A percentile compares a stretch with the other conserved stretches of the same genome.
These are phyloP conservation scores for Falco naumanni DNA, from an alignment of 2,797 vertebrate species.

Conservation along the genomic window DNA sequence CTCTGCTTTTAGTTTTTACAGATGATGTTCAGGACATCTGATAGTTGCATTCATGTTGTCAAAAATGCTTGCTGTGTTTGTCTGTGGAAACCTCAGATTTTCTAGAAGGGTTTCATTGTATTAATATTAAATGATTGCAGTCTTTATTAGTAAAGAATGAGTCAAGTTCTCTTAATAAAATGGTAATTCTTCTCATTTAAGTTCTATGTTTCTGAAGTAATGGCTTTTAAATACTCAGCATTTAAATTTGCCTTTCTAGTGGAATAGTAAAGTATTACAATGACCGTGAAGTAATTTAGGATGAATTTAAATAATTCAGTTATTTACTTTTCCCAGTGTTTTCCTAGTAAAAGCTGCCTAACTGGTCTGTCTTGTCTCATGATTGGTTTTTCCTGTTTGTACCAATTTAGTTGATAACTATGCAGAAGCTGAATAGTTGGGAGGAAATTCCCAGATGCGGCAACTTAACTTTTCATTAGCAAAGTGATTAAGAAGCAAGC, in stretches of 20 bases:
- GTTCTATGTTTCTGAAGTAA: background rate
- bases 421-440: background rate
- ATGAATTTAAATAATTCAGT: background rate
- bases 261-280: background rate
- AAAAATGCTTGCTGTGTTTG: background rate
- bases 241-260: slow-evolving; percentile 27
- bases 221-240: background rate
- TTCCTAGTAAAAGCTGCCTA: background rate
- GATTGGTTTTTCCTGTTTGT: background rate
- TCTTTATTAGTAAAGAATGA: slow-evolving; percentile 38
- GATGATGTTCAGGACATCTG: background rate
- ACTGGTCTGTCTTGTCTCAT: background rate
- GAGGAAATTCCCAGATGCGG: background rate
- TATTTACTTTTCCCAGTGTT: slow-evolving; percentile 7
- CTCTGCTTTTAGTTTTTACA: slow-evolving; percentile 9
- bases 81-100: background rate
- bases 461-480: background rate
- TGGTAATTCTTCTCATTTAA: slow-evolving; percentile 25
- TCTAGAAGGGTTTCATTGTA: background rate
- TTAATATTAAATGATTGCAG: accelerated
- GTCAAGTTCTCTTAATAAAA: slow-evolving; percentile 44
- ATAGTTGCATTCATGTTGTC: background rate
- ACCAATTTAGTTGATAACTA: background rate
- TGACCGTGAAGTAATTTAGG: background rate
- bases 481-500: background rate